phyloP scores from a whole-genome alignment of 2,113 vertebrate species.

The Mugil cephalus region DNA sequence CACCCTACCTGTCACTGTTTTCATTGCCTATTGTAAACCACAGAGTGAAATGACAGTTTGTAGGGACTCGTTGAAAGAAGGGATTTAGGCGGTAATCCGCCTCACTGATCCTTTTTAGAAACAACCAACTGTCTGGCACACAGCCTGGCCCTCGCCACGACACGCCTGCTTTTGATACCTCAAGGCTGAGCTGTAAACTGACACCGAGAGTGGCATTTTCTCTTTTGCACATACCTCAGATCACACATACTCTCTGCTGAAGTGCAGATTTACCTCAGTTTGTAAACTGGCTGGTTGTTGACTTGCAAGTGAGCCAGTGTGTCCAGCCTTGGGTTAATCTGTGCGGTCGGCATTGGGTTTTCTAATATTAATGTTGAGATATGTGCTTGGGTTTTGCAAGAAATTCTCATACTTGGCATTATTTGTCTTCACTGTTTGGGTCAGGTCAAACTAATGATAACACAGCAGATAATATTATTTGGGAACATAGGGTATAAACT shows the following conservation, averaged over 20 bases:
- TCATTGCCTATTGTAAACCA: slow-evolving; percentile 53
- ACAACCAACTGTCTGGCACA: slow-evolving; percentile 69
- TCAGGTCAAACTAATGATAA: slow-evolving; percentile 29
- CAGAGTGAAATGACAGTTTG: slow-evolving; percentile 68
- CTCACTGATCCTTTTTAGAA: slow-evolving; percentile 74
- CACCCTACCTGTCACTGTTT: slow-evolving; percentile 64
- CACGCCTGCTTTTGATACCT: slow-evolving; percentile 76
- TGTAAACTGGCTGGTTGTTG: slow-evolving; percentile 10
- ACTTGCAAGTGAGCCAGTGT: background rate
- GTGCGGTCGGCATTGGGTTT: background rate
- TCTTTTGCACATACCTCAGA: slow-evolving; percentile 37
- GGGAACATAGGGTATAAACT: slow-evolving; percentile 26
- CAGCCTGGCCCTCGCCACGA: slow-evolving; percentile 57
- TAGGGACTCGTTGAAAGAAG: slow-evolving; percentile 68
- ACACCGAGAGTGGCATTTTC: slow-evolving; percentile 68
- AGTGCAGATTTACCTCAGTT: slow-evolving; percentile 6
- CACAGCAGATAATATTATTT: slow-evolving; percentile 37
- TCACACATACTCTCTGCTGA: slow-evolving; percentile 10
- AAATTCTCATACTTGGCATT: background rate
- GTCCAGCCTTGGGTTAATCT: background rate
- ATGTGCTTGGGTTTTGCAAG: background rate
- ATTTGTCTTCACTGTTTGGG: slow-evolving; percentile 6
- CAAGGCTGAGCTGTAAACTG: slow-evolving; percentile 62
- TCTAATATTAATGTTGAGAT: background rate
- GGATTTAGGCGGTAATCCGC: slow-evolving; percentile 73